Evolutionary conservation across 2,797 vertebrate species (phyloP), one percentile per base, ranked within the genome.

Genomic region (Brachyalestes nurse): DNA sequence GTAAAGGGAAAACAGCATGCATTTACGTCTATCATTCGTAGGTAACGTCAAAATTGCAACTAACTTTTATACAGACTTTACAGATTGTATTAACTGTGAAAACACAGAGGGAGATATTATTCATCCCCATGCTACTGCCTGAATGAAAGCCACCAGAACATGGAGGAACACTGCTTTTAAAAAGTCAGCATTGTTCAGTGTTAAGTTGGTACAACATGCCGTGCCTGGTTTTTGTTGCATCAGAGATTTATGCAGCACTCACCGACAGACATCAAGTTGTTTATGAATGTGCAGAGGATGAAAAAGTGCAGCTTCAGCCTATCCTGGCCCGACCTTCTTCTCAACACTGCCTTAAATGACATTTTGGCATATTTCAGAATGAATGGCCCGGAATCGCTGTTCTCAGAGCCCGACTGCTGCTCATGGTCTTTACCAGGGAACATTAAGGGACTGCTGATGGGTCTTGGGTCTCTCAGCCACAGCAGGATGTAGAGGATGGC

Each of bases 281-380:
- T 90, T 72, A 92, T 75, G 74, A 91, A 89, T 60, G 86, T 81
- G 70, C 90, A 89, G 55, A 91, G 38, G 66, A 91, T 82, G 76
- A 91, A 88, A 2, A 92, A 75, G 23, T 85, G 78, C 9, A 93
- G 87, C 75, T 93, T 93, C 40, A 81, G 67, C 69, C 84, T 91
- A 40, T 91, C 87, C 76, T 86, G 81, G 1, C 82, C 88, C 0
- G 87, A 77, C 73, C 90, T 87, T 57, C 79, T 87, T 78, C 78
- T 89, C 25, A 89, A 86, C 61, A 91, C 81, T 8, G 86, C 83
- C 69, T 64, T 79, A 58, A 90, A 86, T 34, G 91, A 88, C 60
- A 82, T 76, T 80, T 80, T 88, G 51, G 78, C 82, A 12, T 89
- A 86, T 51, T 69, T 85, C 66, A 87, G 40, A 66, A 86, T n/a